Percentiles rank a stretch among this genome's conserved stretches.
phyloP scores from a whole-genome alignment of 2,113 vertebrate species.

The Poecile atricapillus region DNA sequence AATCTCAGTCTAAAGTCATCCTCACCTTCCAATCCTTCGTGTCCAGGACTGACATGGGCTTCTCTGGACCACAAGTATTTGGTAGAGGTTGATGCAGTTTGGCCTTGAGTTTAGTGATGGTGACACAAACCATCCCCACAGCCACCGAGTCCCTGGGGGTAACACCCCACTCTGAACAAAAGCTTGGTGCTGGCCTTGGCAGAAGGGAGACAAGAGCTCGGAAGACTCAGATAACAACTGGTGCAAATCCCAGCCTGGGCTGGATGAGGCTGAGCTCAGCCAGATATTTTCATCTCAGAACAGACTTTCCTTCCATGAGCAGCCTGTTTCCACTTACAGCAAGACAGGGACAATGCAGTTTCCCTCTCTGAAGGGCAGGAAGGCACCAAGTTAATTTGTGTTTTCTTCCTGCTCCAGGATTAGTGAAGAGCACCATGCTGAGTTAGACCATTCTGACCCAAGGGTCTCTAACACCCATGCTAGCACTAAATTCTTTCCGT shows the following conservation, averaged over 20 bases:
- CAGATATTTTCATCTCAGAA: not conserved
- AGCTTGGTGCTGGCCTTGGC: not conserved
- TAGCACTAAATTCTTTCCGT: not conserved
- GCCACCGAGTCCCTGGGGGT: not conserved
- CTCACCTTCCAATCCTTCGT: not conserved
- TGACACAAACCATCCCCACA: not conserved
- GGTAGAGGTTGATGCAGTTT: not conserved
- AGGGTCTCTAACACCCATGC: not conserved
- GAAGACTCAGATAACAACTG: constrained; percentile 25
- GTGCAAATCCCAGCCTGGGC: constrained; percentile 20
- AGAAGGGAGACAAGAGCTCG: not conserved
- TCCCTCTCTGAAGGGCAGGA: not conserved
- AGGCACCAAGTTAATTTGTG: not conserved
- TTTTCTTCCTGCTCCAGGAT: not conserved
- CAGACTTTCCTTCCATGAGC: not conserved
- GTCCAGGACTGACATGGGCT: not conserved
- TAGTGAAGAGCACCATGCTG: not conserved
- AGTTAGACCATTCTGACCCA: not conserved
- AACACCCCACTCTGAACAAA: not conserved
- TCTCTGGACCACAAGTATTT: not conserved
- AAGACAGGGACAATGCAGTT: not conserved
- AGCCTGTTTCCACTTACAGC: constrained; percentile 33
- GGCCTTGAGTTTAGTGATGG: not conserved
- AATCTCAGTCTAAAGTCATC: not conserved
- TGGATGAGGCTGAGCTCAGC: not conserved